phyloP scores from a whole-genome alignment of 1,140 invertebrate genomes.

The Pygmarrhopalites habei region DNA sequence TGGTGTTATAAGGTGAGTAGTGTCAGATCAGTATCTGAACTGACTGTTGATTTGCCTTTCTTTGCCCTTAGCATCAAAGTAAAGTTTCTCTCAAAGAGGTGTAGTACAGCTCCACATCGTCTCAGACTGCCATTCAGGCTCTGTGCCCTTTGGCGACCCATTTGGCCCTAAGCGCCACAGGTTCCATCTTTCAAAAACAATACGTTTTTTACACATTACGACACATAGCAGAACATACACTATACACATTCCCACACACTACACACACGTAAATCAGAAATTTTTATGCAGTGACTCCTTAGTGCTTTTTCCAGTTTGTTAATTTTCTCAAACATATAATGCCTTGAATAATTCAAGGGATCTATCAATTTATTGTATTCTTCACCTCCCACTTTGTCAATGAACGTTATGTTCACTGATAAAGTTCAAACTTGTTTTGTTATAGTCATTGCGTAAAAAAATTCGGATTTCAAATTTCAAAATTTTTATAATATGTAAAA shows the following conservation, averaged over 20 bases:
- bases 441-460: background rate
- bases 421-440: background rate
- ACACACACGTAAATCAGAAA: constrained; percentile 26
- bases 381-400: background rate
- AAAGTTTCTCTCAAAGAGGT: constrained; percentile 40
- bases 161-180: constrained; percentile 37
- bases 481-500: no score
- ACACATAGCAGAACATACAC: constrained; percentile 27
- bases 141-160: constrained; percentile 38
- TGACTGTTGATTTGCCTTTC: constrained; percentile 40
- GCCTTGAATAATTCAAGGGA: background rate
- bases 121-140: constrained; percentile 37
- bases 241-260: constrained; percentile 14
- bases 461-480: no score
- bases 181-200: constrained; percentile 40
- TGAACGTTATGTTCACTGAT: background rate
- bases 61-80: constrained; percentile 39
- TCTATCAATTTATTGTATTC: background rate
- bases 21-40: constrained; percentile 39
- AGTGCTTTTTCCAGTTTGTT: no score
- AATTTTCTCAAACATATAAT: background rate
- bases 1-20: constrained; percentile 38
- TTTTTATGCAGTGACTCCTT: no score
- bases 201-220: constrained; percentile 30
- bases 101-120: constrained; percentile 40